Evolutionary conservation across 2,888 invertebrate genomes (phyloP), one percentile per base, ranked within the genome.

Genomic region (Dolomedes plantarius): DNA sequence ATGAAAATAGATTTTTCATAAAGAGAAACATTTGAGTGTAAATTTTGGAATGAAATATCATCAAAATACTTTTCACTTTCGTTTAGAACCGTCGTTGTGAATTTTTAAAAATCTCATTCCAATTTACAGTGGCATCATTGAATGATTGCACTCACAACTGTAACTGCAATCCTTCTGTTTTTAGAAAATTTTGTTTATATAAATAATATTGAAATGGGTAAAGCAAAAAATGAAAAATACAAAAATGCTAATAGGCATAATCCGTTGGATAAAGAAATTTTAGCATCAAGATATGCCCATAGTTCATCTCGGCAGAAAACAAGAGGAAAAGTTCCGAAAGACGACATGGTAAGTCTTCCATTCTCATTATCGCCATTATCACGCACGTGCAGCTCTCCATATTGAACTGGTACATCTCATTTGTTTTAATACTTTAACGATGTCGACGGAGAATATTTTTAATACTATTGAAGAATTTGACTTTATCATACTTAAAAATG

Each of bases 251-350:
- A 88, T 31, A 89, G 89, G 89, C 93, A 93, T 90, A 91, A 94
- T 56, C 93, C 94, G 1, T 92, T 97, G 76, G 95, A 95, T 27
- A 94, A 95, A 89, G 96, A 96, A 91, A 95, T 97, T 81, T 94
- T 94, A 90, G 93, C 94, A 5, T 94, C 93, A 93, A 93, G 86
- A 90, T 92, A 93, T 29, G 93, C 93, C 0, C 94, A 94, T 91
- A 91, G 92, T 50, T 94, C 94, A 90, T 93, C 93, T 88, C 93
- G 95, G 87, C 93, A 92, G 11, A 96, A 96, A 92, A 81, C 86
- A 5, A 93, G 95, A 82, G 91, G 93, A 56, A 93, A 95, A 31
- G 93, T 94, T 73, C 95, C 95, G 88, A 94, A 95, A 87, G 95
- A 95, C 81, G 94, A 96, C 91, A 93, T 95, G 93, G 95, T 95